A percentile compares a stretch with the other conserved stretches of the same genome.
These are phyloP conservation scores for Sturnira hondurensis DNA, from an alignment of 2,113 vertebrate species.

Conservation along the genomic window DNA sequence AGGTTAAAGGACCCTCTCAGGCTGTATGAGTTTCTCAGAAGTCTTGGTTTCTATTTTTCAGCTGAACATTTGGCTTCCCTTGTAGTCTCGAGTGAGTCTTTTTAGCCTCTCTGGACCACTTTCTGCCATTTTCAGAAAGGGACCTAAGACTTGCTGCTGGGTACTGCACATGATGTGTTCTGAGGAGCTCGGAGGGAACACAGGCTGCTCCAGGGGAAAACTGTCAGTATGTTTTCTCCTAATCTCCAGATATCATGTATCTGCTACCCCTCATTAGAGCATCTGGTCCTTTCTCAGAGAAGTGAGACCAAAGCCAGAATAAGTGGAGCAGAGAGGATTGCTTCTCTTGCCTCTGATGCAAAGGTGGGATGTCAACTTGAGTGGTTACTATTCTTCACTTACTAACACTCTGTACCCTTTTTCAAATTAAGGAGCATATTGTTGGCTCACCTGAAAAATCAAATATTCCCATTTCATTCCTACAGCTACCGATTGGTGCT, in stretches of 20 bases:
- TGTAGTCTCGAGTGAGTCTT: conserved; percentile 20
- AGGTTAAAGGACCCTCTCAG: conserved; percentile 45
- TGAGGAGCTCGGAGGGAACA: neutral
- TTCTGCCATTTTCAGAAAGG: conserved; percentile 27
- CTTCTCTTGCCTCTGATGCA: neutral
- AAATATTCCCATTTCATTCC: conserved; percentile 32
- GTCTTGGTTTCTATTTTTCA: conserved; percentile 44
- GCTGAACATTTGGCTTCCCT: conserved; percentile 30
- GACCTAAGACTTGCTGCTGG: conserved; percentile 34
- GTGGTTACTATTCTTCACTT: conserved; percentile 19
- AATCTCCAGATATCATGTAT: conserved; percentile 11
- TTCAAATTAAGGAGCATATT: conserved; percentile 61
- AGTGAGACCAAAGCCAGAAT: conserved; percentile 23
- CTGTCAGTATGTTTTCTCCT: conserved; percentile 14
- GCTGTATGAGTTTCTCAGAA: conserved; percentile 24
- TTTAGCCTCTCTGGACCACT: conserved; percentile 12
- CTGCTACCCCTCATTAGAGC: conserved; percentile 50
- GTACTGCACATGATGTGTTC: neutral
- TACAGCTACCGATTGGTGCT: conserved; percentile 35
- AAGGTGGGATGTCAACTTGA: conserved; percentile 35
- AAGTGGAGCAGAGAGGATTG: conserved; percentile 21
- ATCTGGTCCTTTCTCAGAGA: conserved; percentile 38
- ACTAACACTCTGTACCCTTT: conserved; percentile 59
- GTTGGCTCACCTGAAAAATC: conserved; percentile 52
- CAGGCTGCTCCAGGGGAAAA: neutral